Base-by-base conservation (phyloP, 2,113 vertebrate species). In the Atlantisia rogersi region DNA sequence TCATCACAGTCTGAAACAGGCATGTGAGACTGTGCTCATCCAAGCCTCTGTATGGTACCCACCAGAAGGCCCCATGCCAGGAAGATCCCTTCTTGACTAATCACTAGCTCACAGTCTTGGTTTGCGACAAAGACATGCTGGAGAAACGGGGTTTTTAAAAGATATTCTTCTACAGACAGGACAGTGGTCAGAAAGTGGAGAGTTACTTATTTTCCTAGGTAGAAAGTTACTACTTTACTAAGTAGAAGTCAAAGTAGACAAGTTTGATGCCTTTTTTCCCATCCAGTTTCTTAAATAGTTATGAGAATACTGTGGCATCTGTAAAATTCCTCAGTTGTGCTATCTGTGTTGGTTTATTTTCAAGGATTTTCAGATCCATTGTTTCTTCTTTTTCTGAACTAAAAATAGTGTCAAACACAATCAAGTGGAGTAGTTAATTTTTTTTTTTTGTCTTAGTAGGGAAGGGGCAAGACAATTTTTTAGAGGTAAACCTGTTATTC, bases 11-110 rank as follows among this genome's bases (percentile, higher is more conserved):
- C 93, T 93, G 87, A 85, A 93, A 77, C 40, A 95, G 94, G 65
- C 82, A 95, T 90, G 75, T 92, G 94, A 94, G 91, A 58, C 58
- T 91, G 94, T 44, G 58, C 86, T 96, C 89, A 94, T 87, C 53
- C 80, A 71, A 75, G 39, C 21, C 55, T 79, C 64, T 69, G 46
- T 91, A 77, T 79, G 84, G 79, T 73, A 73, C 39, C 79, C 58
- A 62, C 39, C 65, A 85, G 86, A 84, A 92, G 40, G 35, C n/a
- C 32, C 24, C 0, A 0, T 24, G 52, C 42, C 35, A 63, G 91
- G 77, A 97, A 91, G 76, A 78, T 89, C 86, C 29, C 39, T 56
- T 74, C 78, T 90, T 90, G 85, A 94, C 64, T 93, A 86, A 94
- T 35, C 0, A 0, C 92, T 86, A 90, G 67, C n/a, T 97, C 94